These are phyloP conservation scores for Intellagama lesueurii DNA, from an alignment of 2,797 vertebrate genomes.

Conservation along the genomic window DNA sequence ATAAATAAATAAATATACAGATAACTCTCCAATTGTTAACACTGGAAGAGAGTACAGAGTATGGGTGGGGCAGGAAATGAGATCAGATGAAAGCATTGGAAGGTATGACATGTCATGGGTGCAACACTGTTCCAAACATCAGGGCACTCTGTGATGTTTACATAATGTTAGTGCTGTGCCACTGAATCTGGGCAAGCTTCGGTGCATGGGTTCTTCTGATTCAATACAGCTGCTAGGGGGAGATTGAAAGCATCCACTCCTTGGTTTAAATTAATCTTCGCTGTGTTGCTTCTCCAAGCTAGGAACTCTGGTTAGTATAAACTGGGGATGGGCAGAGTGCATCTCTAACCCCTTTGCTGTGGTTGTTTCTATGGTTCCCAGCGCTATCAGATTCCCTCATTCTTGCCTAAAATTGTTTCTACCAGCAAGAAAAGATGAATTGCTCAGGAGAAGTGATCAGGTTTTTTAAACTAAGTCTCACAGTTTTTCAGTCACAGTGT, in stretches of 20 bases:
- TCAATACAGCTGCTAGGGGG: background rate
- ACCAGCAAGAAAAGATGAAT: too few species aligned
- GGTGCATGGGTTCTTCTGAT: background rate
- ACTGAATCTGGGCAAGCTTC: background rate
- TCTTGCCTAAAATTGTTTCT: too few species aligned
- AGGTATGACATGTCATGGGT: background rate
- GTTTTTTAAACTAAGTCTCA: too few species aligned
- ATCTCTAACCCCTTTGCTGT: too few species aligned
- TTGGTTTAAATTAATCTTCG: background rate
- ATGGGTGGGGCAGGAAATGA: background rate
- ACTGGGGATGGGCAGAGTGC: background rate
- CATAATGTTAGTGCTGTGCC: background rate
- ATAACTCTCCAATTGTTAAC: conserved; percentile 7
- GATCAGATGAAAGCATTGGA: background rate
- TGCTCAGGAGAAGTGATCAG: too few species aligned
- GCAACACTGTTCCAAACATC: conserved; percentile 19
- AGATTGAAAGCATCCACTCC: background rate
- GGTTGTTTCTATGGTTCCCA: too few species aligned
- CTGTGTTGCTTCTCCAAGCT: background rate
- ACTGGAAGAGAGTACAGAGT: background rate
- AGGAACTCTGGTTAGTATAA: background rate
- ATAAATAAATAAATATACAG: conserved; percentile 4
- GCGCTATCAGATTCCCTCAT: too few species aligned
- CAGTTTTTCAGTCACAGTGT: too few species aligned
- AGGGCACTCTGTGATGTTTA: background rate